Evolutionary conservation across 1,140 invertebrate species (phyloP), one percentile per base, ranked within the genome.

Genomic region (Mesaphorura yosii): DNA sequence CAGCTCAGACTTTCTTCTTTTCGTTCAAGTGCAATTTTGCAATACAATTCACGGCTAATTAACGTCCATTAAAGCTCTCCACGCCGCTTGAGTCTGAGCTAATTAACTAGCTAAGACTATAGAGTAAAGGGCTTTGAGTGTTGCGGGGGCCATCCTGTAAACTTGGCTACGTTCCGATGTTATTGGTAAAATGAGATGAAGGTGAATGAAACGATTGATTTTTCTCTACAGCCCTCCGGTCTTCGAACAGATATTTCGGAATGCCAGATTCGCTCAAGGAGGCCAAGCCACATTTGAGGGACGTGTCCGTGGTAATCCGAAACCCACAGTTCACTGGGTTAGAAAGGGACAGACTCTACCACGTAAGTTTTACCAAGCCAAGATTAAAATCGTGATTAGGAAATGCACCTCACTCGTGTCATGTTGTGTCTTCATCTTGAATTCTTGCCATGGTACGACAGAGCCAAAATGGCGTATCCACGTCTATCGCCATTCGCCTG

Each of bases 281-380:
- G 86, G 88, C 27, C 86, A 90, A 70, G 89, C 88, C 23, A 75
- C 83, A 66, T 95, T 98, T 70, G 86, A 95, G 70, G 88, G 95
- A 19, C 80, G 83, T 58, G 79, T 93, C 6, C 79, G 80, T 57
- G 95, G 91, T 49, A 87, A 85, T 70, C 94, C 95, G 10, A 88
- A 85, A 67, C 95, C 95, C 48, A 81, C 81, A 52, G 90, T 97
- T 46, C 83, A 84, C 37, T 98, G 95, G 94, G 88, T 87, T 51
- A 81, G 88, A 68, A 87, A 90, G 71, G 86, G 86, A 63, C 78
- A 81, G 64, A 81, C 83, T 48, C 75, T 91, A 60, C 71, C 79
- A 60, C 83, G 72, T 73, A 63, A 65, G 57, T 63, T 22, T 39
- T n/a, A n/a, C n/a, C n/a, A n/a, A n/a, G n/a, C n/a, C n/a, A n/a